Base-by-base conservation (phyloP, 1,140 invertebrate species). In the Zaprionus camerounensis region DNA sequence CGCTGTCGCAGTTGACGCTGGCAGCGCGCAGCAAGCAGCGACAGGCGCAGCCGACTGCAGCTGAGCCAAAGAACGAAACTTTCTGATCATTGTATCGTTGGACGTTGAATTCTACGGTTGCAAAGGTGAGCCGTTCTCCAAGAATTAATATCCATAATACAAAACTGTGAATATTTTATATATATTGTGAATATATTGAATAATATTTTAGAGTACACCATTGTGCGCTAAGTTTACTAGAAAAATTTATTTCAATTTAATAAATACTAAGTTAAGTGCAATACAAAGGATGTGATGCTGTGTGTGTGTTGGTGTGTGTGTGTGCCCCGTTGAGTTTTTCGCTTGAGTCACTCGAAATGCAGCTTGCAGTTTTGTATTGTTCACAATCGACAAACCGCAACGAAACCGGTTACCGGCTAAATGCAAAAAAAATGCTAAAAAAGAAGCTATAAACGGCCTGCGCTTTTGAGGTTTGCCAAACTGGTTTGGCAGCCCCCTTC, bases 61-160 rank as follows among this genome's bases (percentile, higher is more conserved):
- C 66, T 91, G 68, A 81, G 71, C 56, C 70, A 79, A 91, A 91
- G 91, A 87, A 91, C 78, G 86, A 71, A 78, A 81, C 79, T 82
- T 91, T 92, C 76, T 79, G 86, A 92, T 92, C 91, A 92, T 92
- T 92, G 90, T 92, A 88, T 76, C 91, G 91, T 92, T 92, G 90
- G 82, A 92, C 91, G 91, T 92, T 92, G 91, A 91, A 92, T 92
- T 91, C 91, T 91, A 86, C 91, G 91, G 91, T 92, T 91, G 91
- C 86, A 91, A 91, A 92, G 91, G 91, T 92, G 91, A 92, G 91
- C 91, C 81, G 84, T 84, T 84, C 85, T 84, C 82, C 76, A 80
- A 80, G 71, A 71, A 82, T 71, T 71, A 66, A 57, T 58, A 69
- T 51, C 12, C 28, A 44, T 49, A 71, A 24, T 24, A 53, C n/a